Conservation (phyloP, 2,113 vertebrate species). For the Calidris pygmaea region DNA sequence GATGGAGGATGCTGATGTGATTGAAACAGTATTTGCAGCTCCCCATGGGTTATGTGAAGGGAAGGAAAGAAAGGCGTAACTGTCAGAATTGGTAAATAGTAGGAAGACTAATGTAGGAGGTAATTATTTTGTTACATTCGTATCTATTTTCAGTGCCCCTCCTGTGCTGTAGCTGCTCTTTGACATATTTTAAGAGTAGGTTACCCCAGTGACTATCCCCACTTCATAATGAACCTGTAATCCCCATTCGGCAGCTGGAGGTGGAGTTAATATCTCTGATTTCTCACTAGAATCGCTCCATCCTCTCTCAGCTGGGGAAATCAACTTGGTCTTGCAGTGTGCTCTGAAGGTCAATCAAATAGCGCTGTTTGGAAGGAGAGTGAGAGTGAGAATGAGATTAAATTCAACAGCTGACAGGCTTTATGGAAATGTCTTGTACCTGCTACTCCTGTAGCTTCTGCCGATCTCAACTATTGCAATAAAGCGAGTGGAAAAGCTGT, state of each 20-base stretch:
- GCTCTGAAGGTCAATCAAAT: slow-evolving; percentile 16
- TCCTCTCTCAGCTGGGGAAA: not conserved
- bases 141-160: not conserved
- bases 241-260: not conserved
- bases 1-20: not conserved
- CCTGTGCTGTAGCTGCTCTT: not conserved
- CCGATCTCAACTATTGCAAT: not conserved
- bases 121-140: not conserved
- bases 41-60: not conserved
- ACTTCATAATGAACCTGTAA: slow-evolving; percentile 24
- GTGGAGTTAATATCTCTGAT: slow-evolving; percentile 25
- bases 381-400: not conserved
- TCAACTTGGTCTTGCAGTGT: not conserved
- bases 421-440: slow-evolving; percentile 38
- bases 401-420: slow-evolving; percentile 36
- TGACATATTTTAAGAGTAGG: not conserved
- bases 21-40: not conserved
- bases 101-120: not conserved
- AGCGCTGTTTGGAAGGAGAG: not conserved
- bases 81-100: not conserved
- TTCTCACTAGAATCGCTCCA: not conserved
- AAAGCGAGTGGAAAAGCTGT: slow-evolving; percentile 37
- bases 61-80: not conserved
- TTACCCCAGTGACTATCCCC: not conserved
- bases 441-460: slow-evolving; percentile 5